Evolutionary conservation across 2,113 vertebrate genomes (phyloP).

Genomic region (Carettochelys insculpta): DNA sequence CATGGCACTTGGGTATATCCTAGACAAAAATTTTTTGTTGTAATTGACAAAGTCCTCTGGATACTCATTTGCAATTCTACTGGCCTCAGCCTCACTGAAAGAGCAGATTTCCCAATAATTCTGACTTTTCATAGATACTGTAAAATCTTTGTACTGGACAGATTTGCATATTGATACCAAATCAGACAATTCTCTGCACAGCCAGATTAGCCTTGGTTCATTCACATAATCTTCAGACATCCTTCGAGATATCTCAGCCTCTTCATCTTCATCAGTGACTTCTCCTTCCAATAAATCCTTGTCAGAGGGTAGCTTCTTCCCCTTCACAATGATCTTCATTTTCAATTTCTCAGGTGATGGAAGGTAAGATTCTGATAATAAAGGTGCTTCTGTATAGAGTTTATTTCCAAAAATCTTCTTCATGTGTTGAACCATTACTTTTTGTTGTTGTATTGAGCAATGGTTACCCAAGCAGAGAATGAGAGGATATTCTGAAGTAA

Average conservation of each 20-base stretch:
- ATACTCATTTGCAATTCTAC: constrained; percentile 90
- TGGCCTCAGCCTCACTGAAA: constrained; percentile 92
- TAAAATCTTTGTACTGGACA: constrained; percentile 87
- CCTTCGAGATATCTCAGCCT: constrained; percentile 86
- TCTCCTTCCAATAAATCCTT: constrained; percentile 88
- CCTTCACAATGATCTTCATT: constrained; percentile 89
- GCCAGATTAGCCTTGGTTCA: constrained; percentile 83
- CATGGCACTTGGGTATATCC: constrained; percentile 92
- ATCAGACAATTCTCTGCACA: constrained; percentile 91
- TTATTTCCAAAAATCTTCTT: constrained; percentile 87
- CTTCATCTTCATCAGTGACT: constrained; percentile 95
- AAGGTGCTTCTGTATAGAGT: constrained; percentile 85
- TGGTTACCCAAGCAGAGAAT: constrained; percentile 92
- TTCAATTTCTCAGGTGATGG: constrained; percentile 94
- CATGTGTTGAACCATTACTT: constrained; percentile 88
- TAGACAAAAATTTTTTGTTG: constrained; percentile 92
- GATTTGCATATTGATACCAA: constrained; percentile 88
- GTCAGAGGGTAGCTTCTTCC: constrained; percentile 86
- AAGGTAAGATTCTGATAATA: constrained; percentile 81
- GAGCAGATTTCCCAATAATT: constrained; percentile 94
- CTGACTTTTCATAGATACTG: constrained; percentile 86
- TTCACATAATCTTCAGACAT: constrained; percentile 77
- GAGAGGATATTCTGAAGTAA: constrained; percentile 92
- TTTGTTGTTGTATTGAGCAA: constrained; percentile 90
- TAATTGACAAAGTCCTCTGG: constrained; percentile 96